phyloP scores from a whole-genome alignment of 2,797 vertebrate genomes.

The Coranthus polyacanthus region DNA sequence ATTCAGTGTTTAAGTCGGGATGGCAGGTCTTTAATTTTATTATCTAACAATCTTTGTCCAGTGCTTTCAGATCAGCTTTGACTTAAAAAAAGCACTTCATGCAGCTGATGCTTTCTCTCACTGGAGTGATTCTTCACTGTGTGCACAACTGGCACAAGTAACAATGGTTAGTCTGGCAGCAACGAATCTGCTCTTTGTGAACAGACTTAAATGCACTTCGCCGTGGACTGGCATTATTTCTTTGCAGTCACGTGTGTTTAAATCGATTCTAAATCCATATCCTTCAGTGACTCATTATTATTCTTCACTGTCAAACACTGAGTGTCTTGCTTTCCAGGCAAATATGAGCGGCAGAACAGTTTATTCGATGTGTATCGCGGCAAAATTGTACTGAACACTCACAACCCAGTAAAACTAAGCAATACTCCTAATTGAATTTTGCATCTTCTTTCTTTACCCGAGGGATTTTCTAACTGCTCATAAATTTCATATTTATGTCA shows the following conservation, averaged over 20 bases:
- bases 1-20: slow-evolving; percentile 13
- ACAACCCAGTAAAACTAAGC: slow-evolving; percentile 53
- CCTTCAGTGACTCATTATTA: slow-evolving; percentile 4
- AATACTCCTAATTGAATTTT: slow-evolving; percentile 20
- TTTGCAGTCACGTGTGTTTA: slow-evolving; percentile 15
- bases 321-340: slow-evolving; percentile 23
- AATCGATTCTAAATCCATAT: not conserved
- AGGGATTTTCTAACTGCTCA: slow-evolving; percentile 5
- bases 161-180: too few species aligned
- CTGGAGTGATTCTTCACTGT: slow-evolving; percentile 1
- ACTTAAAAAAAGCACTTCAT: slow-evolving; percentile 25
- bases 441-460: slow-evolving; percentile 31
- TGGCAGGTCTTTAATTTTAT: slow-evolving; percentile 9
- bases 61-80: slow-evolving; percentile 12
- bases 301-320: slow-evolving; percentile 25
- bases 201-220: slow-evolving; percentile 27
- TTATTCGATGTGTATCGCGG: slow-evolving; percentile 19
- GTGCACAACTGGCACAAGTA: too few species aligned
- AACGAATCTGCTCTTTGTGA: slow-evolving; percentile 9
- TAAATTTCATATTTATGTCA: slow-evolving; percentile 18
- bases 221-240: slow-evolving; percentile 18
- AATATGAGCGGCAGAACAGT: not conserved
- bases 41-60: slow-evolving; percentile 14
- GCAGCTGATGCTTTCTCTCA: slow-evolving; percentile 1
- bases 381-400: slow-evolving; percentile 39